These are phyloP conservation scores for Drosophila lacicola DNA, from an alignment of 2,888 invertebrate species.

Conservation along the genomic window DNA sequence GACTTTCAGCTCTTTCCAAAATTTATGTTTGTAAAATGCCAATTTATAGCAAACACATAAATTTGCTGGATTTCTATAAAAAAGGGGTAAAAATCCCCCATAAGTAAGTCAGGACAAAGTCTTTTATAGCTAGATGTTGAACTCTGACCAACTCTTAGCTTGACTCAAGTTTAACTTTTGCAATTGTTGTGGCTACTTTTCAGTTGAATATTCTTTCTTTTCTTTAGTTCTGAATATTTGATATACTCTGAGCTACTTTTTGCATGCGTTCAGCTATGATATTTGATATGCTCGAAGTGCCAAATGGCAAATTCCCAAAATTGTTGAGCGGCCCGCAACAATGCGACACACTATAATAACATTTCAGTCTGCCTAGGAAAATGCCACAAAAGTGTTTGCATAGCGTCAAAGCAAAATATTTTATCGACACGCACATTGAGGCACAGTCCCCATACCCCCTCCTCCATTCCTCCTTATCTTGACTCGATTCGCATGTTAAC, in stretches of 20 bases:
- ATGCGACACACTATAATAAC: constrained; percentile 1
- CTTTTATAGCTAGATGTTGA: too few species aligned
- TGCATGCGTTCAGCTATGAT: neutral
- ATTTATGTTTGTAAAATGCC: too few species aligned
- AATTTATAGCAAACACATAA: too few species aligned
- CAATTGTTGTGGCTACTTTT: neutral
- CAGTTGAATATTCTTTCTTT: neutral
- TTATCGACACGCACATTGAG: constrained; percentile 76
- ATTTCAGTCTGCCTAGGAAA: constrained; percentile 43
- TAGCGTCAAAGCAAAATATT: constrained; percentile 76
- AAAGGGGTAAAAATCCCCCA: too few species aligned
- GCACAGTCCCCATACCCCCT: constrained; percentile 29
- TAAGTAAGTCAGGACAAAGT: too few species aligned
- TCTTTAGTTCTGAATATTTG: neutral
- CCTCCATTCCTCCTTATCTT: constrained; percentile 12
- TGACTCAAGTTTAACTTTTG: too few species aligned
- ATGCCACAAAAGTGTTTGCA: constrained; percentile 75
- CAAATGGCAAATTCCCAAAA: constrained; percentile 44
- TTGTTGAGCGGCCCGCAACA: neutral
- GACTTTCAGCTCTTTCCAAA: too few species aligned
- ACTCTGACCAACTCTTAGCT: too few species aligned
- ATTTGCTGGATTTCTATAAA: too few species aligned
- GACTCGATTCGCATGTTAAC: constrained; percentile 78
- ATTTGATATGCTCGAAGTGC: constrained; percentile 29
- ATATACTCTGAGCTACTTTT: neutral